Evolutionary conservation across 2,797 vertebrate species (phyloP).

Genomic region (Eulemur mongoz): DNA sequence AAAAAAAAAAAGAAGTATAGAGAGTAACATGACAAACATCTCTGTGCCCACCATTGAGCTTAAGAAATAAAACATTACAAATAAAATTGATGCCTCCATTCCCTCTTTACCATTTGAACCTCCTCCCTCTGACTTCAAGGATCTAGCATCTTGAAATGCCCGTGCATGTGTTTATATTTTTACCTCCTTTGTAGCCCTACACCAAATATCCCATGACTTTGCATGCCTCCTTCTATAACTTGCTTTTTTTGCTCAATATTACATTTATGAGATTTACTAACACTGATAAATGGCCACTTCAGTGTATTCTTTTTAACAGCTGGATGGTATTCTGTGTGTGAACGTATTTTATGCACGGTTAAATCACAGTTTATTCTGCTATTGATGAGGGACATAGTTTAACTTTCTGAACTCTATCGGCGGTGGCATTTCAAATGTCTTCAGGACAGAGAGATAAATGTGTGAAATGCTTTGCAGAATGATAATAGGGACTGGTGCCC

Average conservation of each 20-base stretch:
- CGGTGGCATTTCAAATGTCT: neutral
- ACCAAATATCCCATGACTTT: neutral
- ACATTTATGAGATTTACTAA: neutral
- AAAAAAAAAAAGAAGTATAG: neutral
- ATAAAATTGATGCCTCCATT: neutral
- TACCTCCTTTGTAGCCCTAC: neutral
- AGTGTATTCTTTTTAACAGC: neutral
- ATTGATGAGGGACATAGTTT: neutral
- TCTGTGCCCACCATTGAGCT: neutral
- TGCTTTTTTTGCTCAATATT: neutral
- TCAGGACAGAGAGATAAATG: neutral
- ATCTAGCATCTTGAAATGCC: neutral
- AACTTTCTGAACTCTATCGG: neutral
- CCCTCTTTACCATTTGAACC: neutral
- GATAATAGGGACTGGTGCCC: rapidly evolving
- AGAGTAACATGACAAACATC: neutral
- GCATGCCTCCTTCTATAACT: neutral
- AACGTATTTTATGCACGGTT: neutral
- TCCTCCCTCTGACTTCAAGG: neutral
- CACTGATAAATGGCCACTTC: neutral
- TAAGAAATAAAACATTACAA: neutral
- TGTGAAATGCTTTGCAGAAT: neutral
- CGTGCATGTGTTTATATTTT: neutral
- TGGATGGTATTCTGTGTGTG: neutral
- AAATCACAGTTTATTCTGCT: neutral